phyloP scores from a whole-genome alignment of 1,140 invertebrate species.

The Drosophila albomicans region DNA sequence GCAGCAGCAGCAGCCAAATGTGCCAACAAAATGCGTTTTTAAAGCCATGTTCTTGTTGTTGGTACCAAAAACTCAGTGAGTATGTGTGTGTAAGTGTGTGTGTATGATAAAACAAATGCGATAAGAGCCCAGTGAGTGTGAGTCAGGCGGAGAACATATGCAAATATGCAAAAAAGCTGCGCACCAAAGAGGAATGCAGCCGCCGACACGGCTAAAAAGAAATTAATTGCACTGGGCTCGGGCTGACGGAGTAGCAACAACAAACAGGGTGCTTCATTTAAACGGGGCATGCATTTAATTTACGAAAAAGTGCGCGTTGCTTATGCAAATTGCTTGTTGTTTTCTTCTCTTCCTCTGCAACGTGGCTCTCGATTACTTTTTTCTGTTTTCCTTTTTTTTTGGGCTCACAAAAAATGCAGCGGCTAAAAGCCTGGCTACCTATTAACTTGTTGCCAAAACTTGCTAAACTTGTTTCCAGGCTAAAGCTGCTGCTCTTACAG shows the following conservation, averaged over 20 bases:
- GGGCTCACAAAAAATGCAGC: conserved; percentile 69
- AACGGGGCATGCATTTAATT: conserved; percentile 77
- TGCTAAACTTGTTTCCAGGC: conserved; percentile 80
- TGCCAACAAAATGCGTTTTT: conserved; percentile 76
- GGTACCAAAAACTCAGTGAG: conserved; percentile 26
- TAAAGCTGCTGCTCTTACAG: conserved; percentile 18
- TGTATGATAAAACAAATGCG: conserved; percentile 81
- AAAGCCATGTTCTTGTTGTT: conserved; percentile 40
- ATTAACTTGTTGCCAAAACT: conserved; percentile 80
- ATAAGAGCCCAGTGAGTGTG: conserved; percentile 78
- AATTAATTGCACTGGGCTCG: conserved; percentile 80
- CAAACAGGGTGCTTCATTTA: conserved; percentile 80
- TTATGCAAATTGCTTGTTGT: conserved; percentile 81
- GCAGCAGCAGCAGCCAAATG: conserved; percentile 36
- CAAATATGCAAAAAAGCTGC: conserved; percentile 71
- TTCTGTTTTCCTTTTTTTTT: conserved; percentile 33
- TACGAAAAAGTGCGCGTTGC: conserved; percentile 83
- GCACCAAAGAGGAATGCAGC: conserved; percentile 76
- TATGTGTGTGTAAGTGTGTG: conserved; percentile 29
- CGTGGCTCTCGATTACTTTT: conserved; percentile 27
- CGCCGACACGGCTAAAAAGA: conserved; percentile 80
- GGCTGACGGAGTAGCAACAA: conserved; percentile 47
- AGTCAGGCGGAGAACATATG: conserved; percentile 72
- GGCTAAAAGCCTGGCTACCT: conserved; percentile 43
- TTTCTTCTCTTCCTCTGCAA: conserved; percentile 53